A percentile compares a stretch with the other conserved stretches of the same genome.
Conservation (phyloP, 2,888 invertebrate species). For the Ennomos fuscantarius region DNA sequence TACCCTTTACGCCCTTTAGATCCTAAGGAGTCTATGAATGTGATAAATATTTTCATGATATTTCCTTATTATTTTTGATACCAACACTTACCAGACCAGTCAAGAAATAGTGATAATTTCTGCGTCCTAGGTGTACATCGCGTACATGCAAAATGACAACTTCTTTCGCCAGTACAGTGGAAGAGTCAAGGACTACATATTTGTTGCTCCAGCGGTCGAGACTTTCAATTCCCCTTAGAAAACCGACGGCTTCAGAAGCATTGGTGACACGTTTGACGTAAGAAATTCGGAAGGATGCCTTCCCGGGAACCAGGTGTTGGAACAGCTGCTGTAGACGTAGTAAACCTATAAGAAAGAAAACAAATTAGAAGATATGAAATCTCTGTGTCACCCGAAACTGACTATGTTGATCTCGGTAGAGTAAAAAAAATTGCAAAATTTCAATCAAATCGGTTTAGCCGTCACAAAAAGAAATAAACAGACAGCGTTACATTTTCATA, state of each 20-base stretch:
- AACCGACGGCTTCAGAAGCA: conserved; percentile 92
- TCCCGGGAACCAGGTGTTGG: conserved; percentile 92
- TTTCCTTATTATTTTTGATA: background rate
- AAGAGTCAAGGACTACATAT: conserved; percentile 95
- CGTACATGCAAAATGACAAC: conserved; percentile 94
- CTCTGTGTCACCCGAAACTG: conserved; percentile 1
- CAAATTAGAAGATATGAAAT: background rate
- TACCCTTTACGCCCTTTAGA: too few relatives aligned
- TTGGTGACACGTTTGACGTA: conserved; percentile 94
- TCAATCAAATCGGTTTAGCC: too few relatives aligned
- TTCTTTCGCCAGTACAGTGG: conserved; percentile 94
- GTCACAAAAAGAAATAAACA: too few relatives aligned
- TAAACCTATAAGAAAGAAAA: conserved; percentile 86
- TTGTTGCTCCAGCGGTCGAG: conserved; percentile 93
- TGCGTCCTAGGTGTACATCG: conserved; percentile 92
- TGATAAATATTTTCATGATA: too few relatives aligned
- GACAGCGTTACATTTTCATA: too few relatives aligned
- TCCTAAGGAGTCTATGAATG: too few relatives aligned
- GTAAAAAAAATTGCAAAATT: too few relatives aligned
- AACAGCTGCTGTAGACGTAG: conserved; percentile 96
- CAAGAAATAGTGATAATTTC: conserved; percentile 96
- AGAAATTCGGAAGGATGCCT: conserved; percentile 93
- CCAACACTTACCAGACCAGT: conserved; percentile 91
- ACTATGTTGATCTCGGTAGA: too few relatives aligned
- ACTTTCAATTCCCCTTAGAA: conserved; percentile 91